Conservation (phyloP, 2,888 invertebrate genomes). For the Pollenia labialis region DNA sequence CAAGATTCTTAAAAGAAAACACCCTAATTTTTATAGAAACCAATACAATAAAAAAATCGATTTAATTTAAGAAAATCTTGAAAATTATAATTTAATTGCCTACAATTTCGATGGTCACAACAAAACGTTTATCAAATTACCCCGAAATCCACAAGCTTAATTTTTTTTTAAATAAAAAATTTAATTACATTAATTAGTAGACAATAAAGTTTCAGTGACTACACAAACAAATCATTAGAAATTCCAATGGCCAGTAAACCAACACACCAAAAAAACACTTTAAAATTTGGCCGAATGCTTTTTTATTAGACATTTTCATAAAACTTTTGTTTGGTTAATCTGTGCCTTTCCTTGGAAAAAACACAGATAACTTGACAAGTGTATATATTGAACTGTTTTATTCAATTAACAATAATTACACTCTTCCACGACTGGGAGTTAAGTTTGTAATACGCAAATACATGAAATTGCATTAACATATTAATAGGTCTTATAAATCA, state of each 20-base stretch:
- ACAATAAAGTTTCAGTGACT: conserved; percentile 25
- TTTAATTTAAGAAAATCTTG: no score
- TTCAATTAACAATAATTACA: conserved; percentile 71
- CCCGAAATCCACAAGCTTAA: not conserved
- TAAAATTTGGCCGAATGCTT: not conserved
- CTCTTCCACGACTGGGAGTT: conserved; percentile 58
- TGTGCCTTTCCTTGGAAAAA: conserved; percentile 7
- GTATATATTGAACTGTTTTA: conserved; percentile 67
- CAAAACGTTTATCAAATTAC: not conserved
- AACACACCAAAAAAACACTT: not conserved
- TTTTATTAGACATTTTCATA: conserved; percentile 20
- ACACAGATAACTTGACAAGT: conserved; percentile 48
- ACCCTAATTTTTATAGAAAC: no score
- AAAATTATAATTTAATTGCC: not conserved
- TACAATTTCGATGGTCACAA: not conserved
- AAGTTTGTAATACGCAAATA: conserved; percentile 62
- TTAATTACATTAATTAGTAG: conserved; percentile 24
- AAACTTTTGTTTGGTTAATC: conserved; percentile 30
- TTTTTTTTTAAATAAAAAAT: not conserved
- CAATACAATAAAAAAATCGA: no score
- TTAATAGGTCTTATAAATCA: conserved; percentile 70
- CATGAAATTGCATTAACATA: conserved; percentile 69
- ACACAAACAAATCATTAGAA: conserved; percentile 31
- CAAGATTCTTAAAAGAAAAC: no score
- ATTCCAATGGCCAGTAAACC: not conserved